phyloP scores from a whole-genome alignment of 2,888 invertebrate genomes.

The Drosophila subquinaria region DNA sequence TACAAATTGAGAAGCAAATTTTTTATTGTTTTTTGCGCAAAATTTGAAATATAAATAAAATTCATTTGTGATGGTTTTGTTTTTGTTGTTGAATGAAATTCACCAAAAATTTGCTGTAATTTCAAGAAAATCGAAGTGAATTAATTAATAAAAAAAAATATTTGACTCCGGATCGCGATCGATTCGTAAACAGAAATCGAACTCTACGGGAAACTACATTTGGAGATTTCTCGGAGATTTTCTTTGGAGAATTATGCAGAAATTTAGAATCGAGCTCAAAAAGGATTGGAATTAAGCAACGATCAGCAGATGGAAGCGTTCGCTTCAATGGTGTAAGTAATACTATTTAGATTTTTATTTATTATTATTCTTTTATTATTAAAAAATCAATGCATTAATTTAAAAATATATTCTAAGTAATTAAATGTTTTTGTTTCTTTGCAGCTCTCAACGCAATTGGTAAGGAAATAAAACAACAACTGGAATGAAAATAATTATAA shows the following conservation, averaged over 20 bases:
- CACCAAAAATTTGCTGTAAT: constrained; percentile 43
- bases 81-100: constrained; percentile 63
- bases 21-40: constrained; percentile 60
- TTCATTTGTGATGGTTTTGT: constrained; percentile 62
- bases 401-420: background rate
- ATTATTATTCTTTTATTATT: background rate
- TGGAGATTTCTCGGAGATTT: constrained; percentile 47
- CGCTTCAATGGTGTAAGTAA: constrained; percentile 72
- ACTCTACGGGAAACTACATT: constrained; percentile 19
- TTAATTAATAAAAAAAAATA: constrained; percentile 23
- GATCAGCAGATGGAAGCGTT: constrained; percentile 50
- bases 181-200: constrained; percentile 35
- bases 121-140: constrained; percentile 28
- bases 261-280: constrained; percentile 70
- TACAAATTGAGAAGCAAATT: constrained; percentile 45
- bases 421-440: constrained; percentile 20
- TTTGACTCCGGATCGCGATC: constrained; percentile 49
- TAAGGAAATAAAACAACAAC: constrained; percentile 62
- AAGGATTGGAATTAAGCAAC: constrained; percentile 55
- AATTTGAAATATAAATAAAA: constrained; percentile 42
- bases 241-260: constrained; percentile 55
- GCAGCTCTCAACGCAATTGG: constrained; percentile 66
- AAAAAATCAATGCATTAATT: too few relatives aligned
- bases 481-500: constrained; percentile 37
- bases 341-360: background rate